These are phyloP conservation scores for Eurytoma californica DNA, from an alignment of 2,888 invertebrate species.

Conservation along the genomic window DNA sequence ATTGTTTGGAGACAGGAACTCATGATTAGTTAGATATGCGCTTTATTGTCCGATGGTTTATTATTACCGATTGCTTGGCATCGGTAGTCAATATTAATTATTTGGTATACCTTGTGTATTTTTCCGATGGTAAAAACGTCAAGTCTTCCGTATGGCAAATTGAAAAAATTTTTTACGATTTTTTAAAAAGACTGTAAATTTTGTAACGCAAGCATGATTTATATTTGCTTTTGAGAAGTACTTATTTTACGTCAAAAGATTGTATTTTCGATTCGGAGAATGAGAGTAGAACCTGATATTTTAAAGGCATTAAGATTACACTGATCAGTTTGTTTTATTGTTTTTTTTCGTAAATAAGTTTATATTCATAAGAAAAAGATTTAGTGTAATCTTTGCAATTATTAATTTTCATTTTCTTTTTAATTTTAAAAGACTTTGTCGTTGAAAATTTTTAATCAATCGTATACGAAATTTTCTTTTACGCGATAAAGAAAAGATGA, in stretches of 20 bases:
- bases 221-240: constrained; percentile 52
- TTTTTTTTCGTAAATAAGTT: constrained; percentile 20
- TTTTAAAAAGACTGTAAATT: constrained; percentile 54
- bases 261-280: constrained; percentile 26
- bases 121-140: constrained; percentile 39
- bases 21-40: constrained; percentile 14
- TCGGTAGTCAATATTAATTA: constrained; percentile 26
- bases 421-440: constrained; percentile 28
- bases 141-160: constrained; percentile 55
- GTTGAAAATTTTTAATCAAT: constrained; percentile 37
- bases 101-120: constrained; percentile 37
- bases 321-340: constrained; percentile 33
- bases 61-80: constrained; percentile 17
- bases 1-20: constrained; percentile 43
- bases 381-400: constrained; percentile 9
- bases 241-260: constrained; percentile 51
- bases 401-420: constrained; percentile 26
- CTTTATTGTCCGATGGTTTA: constrained; percentile 18
- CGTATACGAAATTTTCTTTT: constrained; percentile 43
- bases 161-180: constrained; percentile 48
- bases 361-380: not conserved
- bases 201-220: constrained; percentile 42
- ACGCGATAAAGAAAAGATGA: constrained; percentile 9
- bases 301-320: constrained; percentile 40
- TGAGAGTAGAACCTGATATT: constrained; percentile 25